Evolutionary conservation across 1,140 invertebrate genomes (phyloP).

Genomic region (Bilobella aurantiaca): DNA sequence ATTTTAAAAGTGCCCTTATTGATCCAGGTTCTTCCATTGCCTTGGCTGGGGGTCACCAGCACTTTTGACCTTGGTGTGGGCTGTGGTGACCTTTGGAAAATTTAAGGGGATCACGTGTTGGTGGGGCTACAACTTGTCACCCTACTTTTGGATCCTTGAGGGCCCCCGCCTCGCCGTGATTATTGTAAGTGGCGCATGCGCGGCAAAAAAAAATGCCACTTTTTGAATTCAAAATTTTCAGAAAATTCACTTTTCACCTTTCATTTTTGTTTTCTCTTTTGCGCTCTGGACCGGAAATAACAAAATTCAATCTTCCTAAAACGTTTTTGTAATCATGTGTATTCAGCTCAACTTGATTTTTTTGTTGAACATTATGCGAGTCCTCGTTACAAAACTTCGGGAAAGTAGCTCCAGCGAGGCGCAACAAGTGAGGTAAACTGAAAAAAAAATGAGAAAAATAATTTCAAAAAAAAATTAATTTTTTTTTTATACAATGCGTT

Average conservation of each 20-base stretch:
- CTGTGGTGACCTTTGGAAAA: conserved; percentile 36
- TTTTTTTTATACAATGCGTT: too few species aligned
- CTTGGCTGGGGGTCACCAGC: conserved; percentile 49
- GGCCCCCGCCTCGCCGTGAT: conserved; percentile 31
- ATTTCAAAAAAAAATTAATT: neutral
- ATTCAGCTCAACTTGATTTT: conserved; percentile 47
- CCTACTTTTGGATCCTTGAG: conserved; percentile 44
- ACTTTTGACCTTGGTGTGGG: conserved; percentile 41
- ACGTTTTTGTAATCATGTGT: neutral
- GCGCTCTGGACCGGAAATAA: too few species aligned
- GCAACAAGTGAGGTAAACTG: conserved; percentile 45
- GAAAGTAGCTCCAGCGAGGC: conserved; percentile 44
- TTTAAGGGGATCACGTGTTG: conserved; percentile 39
- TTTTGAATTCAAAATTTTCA: too few species aligned
- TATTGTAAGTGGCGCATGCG: conserved; percentile 25
- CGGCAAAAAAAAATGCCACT: too few species aligned
- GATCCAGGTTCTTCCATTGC: conserved; percentile 40
- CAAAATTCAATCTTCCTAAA: too few species aligned
- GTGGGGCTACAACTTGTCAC: conserved; percentile 43
- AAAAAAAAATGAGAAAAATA: neutral
- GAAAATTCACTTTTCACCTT: too few species aligned
- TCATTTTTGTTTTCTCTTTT: too few species aligned
- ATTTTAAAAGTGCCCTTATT: neutral
- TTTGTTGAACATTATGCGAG: conserved; percentile 46
- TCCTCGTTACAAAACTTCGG: conserved; percentile 48